These are phyloP conservation scores for Nomada fabriciana DNA, from an alignment of 2,888 invertebrate species.

Conservation along the genomic window DNA sequence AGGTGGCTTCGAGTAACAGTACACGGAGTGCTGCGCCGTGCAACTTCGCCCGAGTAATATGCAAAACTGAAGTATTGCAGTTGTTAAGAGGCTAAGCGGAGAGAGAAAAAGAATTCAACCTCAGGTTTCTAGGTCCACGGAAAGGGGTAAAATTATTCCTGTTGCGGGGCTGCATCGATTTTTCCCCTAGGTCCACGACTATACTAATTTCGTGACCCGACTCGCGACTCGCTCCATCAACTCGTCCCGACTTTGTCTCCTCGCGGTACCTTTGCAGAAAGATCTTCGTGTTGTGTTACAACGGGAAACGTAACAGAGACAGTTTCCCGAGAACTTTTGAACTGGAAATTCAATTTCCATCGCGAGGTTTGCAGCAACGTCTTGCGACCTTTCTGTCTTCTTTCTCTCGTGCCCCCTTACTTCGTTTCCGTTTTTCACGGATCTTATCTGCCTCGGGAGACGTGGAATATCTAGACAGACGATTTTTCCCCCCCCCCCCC, in stretches of 20 bases:
- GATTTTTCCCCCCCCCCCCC: constrained; percentile 39
- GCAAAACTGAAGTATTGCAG: constrained; percentile 6
- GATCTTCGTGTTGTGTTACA: constrained; percentile 54
- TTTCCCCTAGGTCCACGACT: not conserved
- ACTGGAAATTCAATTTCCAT: constrained; percentile 74
- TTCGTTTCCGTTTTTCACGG: constrained; percentile 51
- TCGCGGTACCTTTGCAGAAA: constrained; percentile 42
- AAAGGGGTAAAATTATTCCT: constrained; percentile 12
- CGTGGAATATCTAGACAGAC: constrained; percentile 54
- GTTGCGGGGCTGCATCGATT: not conserved
- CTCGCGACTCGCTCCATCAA: constrained; percentile 35
- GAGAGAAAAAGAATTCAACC: not conserved
- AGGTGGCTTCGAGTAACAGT: constrained; percentile 3
- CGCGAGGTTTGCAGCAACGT: constrained; percentile 60
- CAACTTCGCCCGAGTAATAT: constrained; percentile 5
- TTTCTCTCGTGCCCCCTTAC: constrained; percentile 14
- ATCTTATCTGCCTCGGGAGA: constrained; percentile 69
- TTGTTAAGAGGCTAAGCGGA: not conserved
- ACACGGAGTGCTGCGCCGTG: not conserved
- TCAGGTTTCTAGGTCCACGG: not conserved
- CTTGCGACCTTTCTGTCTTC: constrained; percentile 54
- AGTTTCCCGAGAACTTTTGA: constrained; percentile 71
- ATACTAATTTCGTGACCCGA: constrained; percentile 41
- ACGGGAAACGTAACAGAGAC: constrained; percentile 57
- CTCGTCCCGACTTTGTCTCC: constrained; percentile 35